Conservation (phyloP, 2,888 invertebrate genomes). For the Zygogramma bicolorata region DNA sequence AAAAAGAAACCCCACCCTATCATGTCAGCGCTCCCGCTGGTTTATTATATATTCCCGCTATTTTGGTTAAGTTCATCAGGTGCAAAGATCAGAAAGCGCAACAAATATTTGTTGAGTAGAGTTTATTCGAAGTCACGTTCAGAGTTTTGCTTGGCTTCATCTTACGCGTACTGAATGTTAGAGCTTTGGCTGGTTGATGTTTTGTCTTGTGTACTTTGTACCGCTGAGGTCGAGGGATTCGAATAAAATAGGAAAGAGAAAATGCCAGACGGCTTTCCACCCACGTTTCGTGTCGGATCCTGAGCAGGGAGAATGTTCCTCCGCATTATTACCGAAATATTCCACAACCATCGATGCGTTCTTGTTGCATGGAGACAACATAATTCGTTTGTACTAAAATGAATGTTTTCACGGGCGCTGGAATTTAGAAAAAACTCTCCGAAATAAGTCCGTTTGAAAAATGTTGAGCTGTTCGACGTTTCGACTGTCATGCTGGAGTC, state of each 20-base stretch:
- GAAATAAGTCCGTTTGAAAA: too few relatives aligned
- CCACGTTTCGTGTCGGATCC: neutral
- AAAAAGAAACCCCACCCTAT: neutral
- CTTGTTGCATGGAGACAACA: too few relatives aligned
- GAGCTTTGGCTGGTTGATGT: constrained; percentile 41
- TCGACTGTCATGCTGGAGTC: too few relatives aligned
- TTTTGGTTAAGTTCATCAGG: constrained; percentile 59
- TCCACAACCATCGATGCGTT: neutral
- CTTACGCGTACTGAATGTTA: constrained; percentile 63
- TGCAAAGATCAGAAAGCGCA: constrained; percentile 64
- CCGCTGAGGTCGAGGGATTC: constrained; percentile 54
- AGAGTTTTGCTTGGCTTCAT: constrained; percentile 65
- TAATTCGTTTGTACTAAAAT: too few relatives aligned
- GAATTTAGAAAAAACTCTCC: too few relatives aligned
- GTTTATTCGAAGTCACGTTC: constrained; percentile 66
- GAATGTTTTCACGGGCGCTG: too few relatives aligned
- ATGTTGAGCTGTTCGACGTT: too few relatives aligned
- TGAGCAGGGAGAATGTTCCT: neutral
- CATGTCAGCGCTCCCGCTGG: neutral
- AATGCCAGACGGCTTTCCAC: constrained; percentile 30
- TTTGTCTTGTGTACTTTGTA: constrained; percentile 45
- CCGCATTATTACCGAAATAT: neutral
- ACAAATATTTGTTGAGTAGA: constrained; percentile 65
- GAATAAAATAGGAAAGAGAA: constrained; percentile 52
- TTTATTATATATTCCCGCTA: constrained; percentile 13